Percentiles rank a stretch among this genome's conserved stretches.
Evolutionary conservation across 2,113 vertebrate species (phyloP).

Genomic region (Cyanocitta stelleri): DNA sequence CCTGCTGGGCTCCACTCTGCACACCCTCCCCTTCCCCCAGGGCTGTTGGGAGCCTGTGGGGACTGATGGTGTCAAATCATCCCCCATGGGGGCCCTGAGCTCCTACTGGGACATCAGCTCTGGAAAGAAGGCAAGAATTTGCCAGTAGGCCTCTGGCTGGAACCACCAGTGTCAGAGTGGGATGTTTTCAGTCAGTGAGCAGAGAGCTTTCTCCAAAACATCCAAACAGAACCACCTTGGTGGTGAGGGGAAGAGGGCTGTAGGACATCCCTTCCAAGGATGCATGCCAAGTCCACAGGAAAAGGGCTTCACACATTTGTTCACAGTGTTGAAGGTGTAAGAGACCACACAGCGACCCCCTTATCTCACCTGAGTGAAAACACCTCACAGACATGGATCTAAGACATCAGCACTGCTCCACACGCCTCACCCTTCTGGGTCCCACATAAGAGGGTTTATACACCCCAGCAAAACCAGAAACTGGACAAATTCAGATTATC

Average conservation of each 20-base stretch:
- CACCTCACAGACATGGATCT: not conserved
- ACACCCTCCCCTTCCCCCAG: not conserved
- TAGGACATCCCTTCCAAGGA: not conserved
- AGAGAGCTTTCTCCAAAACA: not conserved
- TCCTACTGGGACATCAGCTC: not conserved
- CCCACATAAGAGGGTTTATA: not conserved
- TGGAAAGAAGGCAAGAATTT: not conserved
- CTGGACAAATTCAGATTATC: not conserved
- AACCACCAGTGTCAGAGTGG: fast-evolving
- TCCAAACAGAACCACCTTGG: not conserved
- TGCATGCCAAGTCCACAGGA: fast-evolving
- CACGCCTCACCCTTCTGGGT: not conserved
- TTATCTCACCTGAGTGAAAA: not conserved
- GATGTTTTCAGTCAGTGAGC: not conserved
- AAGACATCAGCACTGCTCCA: not conserved
- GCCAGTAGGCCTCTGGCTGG: not conserved
- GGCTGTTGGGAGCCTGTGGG: not conserved
- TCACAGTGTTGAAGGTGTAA: not conserved
- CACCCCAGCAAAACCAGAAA: not conserved
- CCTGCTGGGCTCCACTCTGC: not conserved
- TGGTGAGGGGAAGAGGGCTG: not conserved
- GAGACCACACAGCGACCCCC: not conserved
- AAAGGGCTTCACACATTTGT: not conserved
- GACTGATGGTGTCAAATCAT: not conserved
- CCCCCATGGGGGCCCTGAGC: not conserved